Evolutionary conservation across 2,888 invertebrate species (phyloP), one percentile per base, ranked within the genome.

Genomic region (Gastrophysa polygoni): DNA sequence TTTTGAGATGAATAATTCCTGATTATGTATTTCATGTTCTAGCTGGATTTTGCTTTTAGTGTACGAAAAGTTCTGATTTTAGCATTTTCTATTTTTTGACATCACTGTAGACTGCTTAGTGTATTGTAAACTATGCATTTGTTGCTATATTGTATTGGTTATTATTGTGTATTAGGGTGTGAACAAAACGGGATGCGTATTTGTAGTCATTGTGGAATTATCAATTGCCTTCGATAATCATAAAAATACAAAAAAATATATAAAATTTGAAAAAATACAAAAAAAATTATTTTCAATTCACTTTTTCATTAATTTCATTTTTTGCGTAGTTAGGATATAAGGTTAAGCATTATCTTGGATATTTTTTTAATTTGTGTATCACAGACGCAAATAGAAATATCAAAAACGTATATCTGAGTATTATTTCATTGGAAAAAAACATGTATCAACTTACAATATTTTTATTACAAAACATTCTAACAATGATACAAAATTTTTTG

Each of bases 401-500:
- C 8, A n/a, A 44, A 10, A 7, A 14, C 7, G 16, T 8, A 5
- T 20, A 18, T 46, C 7, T 18, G 21, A 46, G 18, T 46, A 18
- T 44, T 46, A 8, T 46, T 21, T 18, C 7, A 18, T 18, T 14
- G 11, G 8, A 18, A 14, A 4, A 17, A 44, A 44, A 44, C 7
- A 18, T 18, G 18, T 46, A 1, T 32, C 34, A 65, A 65, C 61
- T 64, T 63, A 59, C 55, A 48, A 61, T 60, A 57, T 34, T 61
- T 69, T 69, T 69, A 68, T 68, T 68, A 68, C 64, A 69, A 68
- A 70, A 70, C 63, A 61, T 55, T 67, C 70, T 70, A 70, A 70
- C 70, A 70, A 68, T 64, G 49, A 61, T 70, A 70, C 68, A 70
- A 70, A 68, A 66, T 24, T 66, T n/a, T n/a, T 64, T 65, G 43